These are phyloP conservation scores for Trematocara marginatum DNA, from an alignment of 2,113 vertebrate species.

Conservation along the genomic window DNA sequence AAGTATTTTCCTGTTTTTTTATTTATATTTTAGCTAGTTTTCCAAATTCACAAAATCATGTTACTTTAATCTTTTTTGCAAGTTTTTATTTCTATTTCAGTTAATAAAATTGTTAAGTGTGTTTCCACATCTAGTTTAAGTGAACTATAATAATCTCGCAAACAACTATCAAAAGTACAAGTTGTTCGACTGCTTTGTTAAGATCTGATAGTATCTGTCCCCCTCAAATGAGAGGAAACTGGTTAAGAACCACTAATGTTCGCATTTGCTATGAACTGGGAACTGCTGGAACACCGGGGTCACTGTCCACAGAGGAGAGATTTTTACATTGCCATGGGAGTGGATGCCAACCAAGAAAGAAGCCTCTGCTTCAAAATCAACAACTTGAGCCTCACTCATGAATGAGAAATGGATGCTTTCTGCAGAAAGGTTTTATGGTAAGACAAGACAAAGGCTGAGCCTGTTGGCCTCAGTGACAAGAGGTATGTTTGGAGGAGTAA, in stretches of 20 bases:
- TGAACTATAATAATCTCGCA: not conserved
- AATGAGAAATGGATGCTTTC: not conserved
- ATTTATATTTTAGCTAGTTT: not conserved
- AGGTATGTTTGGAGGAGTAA: not conserved
- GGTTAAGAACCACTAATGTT: not conserved
- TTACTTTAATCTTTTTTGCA: not conserved
- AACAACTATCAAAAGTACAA: not conserved
- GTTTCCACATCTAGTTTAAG: not conserved
- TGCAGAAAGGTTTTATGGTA: not conserved
- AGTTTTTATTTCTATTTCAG: not conserved
- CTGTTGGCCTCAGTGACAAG: not conserved
- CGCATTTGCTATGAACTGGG: not conserved
- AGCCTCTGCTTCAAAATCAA: not conserved
- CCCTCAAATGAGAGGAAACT: not conserved
- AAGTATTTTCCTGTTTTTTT: not conserved
- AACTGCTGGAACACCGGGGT: not conserved
- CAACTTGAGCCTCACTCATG: not conserved
- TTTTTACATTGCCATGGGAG: not conserved
- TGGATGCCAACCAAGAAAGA: not conserved
- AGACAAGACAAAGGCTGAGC: not conserved
- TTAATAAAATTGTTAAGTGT: not conserved
- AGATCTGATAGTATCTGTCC: not conserved
- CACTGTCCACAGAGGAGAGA: not conserved
- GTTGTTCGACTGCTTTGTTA: not conserved
- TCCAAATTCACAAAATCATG: not conserved